Base-by-base conservation (phyloP, 2,113 vertebrate species). In the Equus przewalskii region DNA sequence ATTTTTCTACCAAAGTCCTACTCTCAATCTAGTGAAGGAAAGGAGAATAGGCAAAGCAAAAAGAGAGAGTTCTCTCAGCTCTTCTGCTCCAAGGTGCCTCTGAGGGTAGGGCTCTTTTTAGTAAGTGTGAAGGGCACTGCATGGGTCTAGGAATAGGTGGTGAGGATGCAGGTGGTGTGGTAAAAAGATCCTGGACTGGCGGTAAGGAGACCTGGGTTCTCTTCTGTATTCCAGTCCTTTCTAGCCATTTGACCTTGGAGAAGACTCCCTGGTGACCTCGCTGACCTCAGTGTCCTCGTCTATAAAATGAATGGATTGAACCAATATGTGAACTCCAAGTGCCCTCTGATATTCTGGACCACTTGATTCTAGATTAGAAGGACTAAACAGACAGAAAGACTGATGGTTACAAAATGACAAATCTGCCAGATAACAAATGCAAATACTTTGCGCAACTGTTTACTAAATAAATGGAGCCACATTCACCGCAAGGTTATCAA, bases 341-440 rank as follows among this genome's bases (percentile, higher is more conserved):
- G 60, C 67, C 41, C 54, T 85, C 75, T 96, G 69, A 95, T 85
- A 79, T 83, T 96, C 24, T 78, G 83, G 58, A 95, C 51, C 69
- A 92, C 90, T 93, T 76, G 36, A 95, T 91, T 95, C 83, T 65
- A 86, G 89, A 64, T 92, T 75, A 86, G 51, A 91, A 60, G 41
- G 95, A 69, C 49, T 58, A 67, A 93, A 60, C 65, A 91, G 84
- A 72, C 62, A 87, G 79, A 56, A 96, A 94, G 75, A 87, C 58
- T 73, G 46, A 93, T 69, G 75, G 56, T 94, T 96, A 96, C 91
- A 84, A 89, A 97, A 93, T 96, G 91, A 96, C 0, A 0, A 85
- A 93, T 96, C 69, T 95, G 8, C 91, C 81, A 76, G 80, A 75
- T 91, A 98, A 86, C 89, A 54, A 84, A 86, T 89, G 81, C 96